phyloP scores from a whole-genome alignment of 2,113 vertebrate genomes.

The Oreochromis tanganicae region DNA sequence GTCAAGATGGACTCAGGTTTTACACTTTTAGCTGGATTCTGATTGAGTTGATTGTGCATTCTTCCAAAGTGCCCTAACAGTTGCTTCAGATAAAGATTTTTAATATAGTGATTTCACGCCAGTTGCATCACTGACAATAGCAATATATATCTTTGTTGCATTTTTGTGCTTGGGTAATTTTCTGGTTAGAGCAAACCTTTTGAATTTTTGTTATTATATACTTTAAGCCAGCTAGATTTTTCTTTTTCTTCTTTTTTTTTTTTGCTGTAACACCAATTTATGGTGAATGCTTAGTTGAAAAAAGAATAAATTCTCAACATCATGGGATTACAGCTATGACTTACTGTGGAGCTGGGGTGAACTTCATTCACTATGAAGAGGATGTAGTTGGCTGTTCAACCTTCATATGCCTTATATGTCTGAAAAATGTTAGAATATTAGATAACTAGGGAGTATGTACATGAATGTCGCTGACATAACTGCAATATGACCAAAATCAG shows the following conservation, averaged over 20 bases:
- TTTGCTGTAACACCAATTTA: not conserved
- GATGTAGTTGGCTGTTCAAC: not conserved
- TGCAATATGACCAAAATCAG: not conserved
- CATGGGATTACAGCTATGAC: not conserved
- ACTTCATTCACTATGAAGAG: not conserved
- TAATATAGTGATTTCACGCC: not conserved
- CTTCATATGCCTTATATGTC: constrained; percentile 28
- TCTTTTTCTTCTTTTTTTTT: not conserved
- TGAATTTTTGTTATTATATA: not conserved
- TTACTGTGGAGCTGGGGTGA: not conserved
- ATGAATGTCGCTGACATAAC: not conserved
- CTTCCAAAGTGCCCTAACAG: not conserved
- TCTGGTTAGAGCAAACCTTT: not conserved
- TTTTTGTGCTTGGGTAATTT: not conserved
- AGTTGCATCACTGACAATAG: not conserved
- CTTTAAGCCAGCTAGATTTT: not conserved
- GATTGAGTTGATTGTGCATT: not conserved
- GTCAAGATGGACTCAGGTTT: not conserved
- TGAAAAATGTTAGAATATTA: not conserved
- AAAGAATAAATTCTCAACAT: not conserved
- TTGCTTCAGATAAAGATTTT: not conserved
- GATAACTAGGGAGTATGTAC: not conserved
- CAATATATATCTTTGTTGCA: not conserved
- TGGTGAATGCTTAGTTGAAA: not conserved
- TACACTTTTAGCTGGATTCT: not conserved